Base-by-base conservation (phyloP, 2,888 invertebrate species). In the Anaspis maculata region DNA sequence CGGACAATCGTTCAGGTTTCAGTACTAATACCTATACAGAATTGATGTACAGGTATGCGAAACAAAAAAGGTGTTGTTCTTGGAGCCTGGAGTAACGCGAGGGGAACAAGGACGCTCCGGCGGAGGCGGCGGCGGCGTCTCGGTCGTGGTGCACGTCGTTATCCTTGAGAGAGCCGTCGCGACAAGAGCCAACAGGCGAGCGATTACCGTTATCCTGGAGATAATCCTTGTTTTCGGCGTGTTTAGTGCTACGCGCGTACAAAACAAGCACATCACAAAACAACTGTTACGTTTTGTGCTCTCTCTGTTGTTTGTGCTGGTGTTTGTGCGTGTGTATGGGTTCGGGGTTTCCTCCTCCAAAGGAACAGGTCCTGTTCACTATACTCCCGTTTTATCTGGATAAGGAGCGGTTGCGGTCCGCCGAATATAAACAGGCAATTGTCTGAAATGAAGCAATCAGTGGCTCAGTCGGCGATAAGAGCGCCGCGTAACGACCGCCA, bases 391-490 rank as follows among this genome's bases (percentile, higher is more conserved):
- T 55, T 52, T 54, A 58, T 57, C 58, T 52, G 56, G 56, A 56
- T 58, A 59, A 60, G 59, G 54, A 54, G 55, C 52, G 59, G 62
- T 61, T 62, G 62, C 59, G 61, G 61, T 62, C 61, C 57, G 62
- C 60, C 62, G 64, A 65, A 64, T 65, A 66, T 66, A 66, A 66
- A 66, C 66, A 66, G 66, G 66, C 66, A 66, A 66, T 66, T 66
- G 66, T 64, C 64, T 64, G 64, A 65, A 64, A 66, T 65, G 66
- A 65, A 66, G 66, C 65, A 66, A 66, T 66, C 66, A 65, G 65
- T 66, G 64, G 64, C 61, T 61, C 59, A 54, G 62, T 55, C 58
- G 62, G 59, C 62, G 66, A 66, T 66, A 66, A 66, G 65, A 62
- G 63, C 59, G 56, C 62, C 64, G 57, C 64, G 53, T 65, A 66